Conservation (phyloP, 2,888 invertebrate genomes). For the Clunio marinus region DNA sequence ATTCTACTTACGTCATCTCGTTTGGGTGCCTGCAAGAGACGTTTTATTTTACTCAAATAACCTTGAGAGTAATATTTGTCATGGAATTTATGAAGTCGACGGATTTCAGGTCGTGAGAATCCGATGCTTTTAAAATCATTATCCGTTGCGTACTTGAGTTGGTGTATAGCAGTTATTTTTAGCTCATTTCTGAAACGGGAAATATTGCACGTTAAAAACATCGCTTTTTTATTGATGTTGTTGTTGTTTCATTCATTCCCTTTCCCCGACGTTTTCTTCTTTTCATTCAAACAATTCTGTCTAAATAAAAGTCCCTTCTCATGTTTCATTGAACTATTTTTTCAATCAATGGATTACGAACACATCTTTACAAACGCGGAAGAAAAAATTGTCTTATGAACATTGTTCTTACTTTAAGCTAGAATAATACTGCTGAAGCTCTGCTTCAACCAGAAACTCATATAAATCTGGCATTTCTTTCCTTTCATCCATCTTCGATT, state of each 20-base stretch:
- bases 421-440: slow-evolving; percentile 87
- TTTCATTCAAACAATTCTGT: slow-evolving; percentile 3
- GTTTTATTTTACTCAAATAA: slow-evolving; percentile 87
- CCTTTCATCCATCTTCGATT: not conserved
- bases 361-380: slow-evolving; percentile 16
- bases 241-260: slow-evolving; percentile 20
- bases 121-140: slow-evolving; percentile 89
- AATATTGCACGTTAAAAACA: slow-evolving; percentile 39
- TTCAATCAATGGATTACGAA: not conserved
- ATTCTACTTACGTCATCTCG: slow-evolving; percentile 32
- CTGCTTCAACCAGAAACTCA: slow-evolving; percentile 91
- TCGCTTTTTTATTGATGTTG: too few species aligned
- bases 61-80: slow-evolving; percentile 91
- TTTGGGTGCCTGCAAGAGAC: slow-evolving; percentile 60
- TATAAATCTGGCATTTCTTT: slow-evolving; percentile 56
- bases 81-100: slow-evolving; percentile 88
- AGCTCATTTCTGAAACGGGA: slow-evolving; percentile 70
- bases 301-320: slow-evolving; percentile 15
- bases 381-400: not conserved
- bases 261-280: not conserved
- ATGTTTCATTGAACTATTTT: slow-evolving; percentile 38
- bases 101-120: slow-evolving; percentile 90
- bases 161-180: slow-evolving; percentile 81
- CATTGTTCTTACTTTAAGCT: slow-evolving; percentile 59
- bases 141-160: slow-evolving; percentile 90